Conservation (phyloP, 2,888 invertebrate species). For the Abscondita cerata region DNA sequence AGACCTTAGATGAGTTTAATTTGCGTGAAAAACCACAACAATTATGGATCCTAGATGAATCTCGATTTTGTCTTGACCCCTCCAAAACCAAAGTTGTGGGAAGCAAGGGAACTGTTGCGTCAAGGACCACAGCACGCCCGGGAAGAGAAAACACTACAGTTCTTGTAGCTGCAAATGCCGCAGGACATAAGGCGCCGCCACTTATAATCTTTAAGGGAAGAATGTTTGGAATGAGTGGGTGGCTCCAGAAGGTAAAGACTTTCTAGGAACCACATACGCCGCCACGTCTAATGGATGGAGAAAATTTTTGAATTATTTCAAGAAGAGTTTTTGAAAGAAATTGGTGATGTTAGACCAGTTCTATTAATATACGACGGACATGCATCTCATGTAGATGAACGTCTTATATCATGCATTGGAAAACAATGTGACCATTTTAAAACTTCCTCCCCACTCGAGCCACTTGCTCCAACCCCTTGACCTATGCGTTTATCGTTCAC, state of each 20-base stretch:
- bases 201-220: slow-evolving; percentile 50
- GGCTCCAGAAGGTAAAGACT: slow-evolving; percentile 40
- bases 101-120: slow-evolving; percentile 19
- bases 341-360: neutral
- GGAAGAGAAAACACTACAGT: slow-evolving; percentile 49
- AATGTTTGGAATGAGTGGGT: slow-evolving; percentile 52
- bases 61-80: slow-evolving; percentile 25
- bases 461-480: neutral
- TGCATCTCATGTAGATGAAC: neutral
- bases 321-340: neutral
- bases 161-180: slow-evolving; percentile 40
- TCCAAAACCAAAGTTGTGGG: slow-evolving; percentile 35
- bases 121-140: slow-evolving; percentile 40
- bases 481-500: neutral
- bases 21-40: slow-evolving; percentile 41
- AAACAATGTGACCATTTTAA: neutral
- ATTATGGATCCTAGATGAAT: slow-evolving; percentile 38
- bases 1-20: slow-evolving; percentile 35
- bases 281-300: slow-evolving; percentile 46
- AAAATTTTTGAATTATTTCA: slow-evolving; percentile 35
- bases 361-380: slow-evolving; percentile 1
- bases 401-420: neutral
- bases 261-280: slow-evolving; percentile 43
- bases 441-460: neutral
- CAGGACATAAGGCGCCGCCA: slow-evolving; percentile 48